Base-by-base conservation (phyloP, 2,888 invertebrate genomes). In the Aelia acuminata region DNA sequence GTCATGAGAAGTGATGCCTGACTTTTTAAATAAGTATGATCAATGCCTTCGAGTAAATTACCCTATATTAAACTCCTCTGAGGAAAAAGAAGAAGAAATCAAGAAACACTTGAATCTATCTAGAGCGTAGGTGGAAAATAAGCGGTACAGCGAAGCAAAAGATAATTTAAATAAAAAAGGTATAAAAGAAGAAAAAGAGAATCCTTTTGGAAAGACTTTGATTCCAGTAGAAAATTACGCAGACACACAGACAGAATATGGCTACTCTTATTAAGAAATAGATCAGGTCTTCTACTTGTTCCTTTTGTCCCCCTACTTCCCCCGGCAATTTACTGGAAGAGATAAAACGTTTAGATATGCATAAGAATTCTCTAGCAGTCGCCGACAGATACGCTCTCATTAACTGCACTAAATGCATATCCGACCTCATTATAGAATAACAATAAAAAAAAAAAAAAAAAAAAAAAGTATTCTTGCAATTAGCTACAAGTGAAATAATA, bases 201-300 rank as follows among this genome's bases (percentile, higher is more conserved):
- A 31, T 31, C 63, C 63, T 35, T n/a, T 13, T 70, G 63, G 35
- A 70, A 70, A 35, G 63, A 70, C 63, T 70, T 70, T 35, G 31
- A 7, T 35, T 70, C 63, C 31, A 35, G 63, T 70, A 70, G 63
- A 20, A 70, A 70, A 70, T 70, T 70, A 70, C 63, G 20, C 63
- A n/a, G n/a, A n/a, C n/a, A n/a, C n/a, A n/a, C n/a, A n/a, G n/a
- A n/a, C n/a, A n/a, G n/a, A 70, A 70, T 70, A 35, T 31, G 35
- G 31, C 63, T 18, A 70, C 63, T 70, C 63, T 70, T 70, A 70
- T 70, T 70, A 70, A 70, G 63, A 70, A 70, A 70, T 70, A 70
- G 63, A 70, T 70, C 63, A 70, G 31, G 31, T 35, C 13, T 8
- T 70, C 15, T 1, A 35, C 31, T 70, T 70, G n/a, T 35, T 70